phyloP scores from a whole-genome alignment of 1,140 invertebrate species.

The Euwallacea fornicatus region DNA sequence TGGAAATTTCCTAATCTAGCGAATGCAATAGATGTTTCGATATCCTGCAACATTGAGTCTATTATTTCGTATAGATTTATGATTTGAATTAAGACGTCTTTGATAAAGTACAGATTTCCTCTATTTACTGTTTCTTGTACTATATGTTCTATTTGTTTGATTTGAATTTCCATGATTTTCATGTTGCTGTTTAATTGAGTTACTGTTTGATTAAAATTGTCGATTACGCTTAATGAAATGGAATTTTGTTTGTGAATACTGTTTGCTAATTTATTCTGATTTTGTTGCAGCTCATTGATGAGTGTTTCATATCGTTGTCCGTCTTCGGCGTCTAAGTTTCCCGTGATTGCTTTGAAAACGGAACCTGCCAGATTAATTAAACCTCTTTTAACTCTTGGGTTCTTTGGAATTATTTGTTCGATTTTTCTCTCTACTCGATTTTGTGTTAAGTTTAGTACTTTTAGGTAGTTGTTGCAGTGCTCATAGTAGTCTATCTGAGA shows the following conservation, averaged over 20 bases:
- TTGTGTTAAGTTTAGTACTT: slow-evolving; percentile 8
- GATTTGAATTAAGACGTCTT: slow-evolving; percentile 18
- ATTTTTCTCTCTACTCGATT: slow-evolving; percentile 37
- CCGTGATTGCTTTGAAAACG: slow-evolving; percentile 43
- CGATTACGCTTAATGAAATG: slow-evolving; percentile 2
- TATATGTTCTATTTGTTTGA: neutral
- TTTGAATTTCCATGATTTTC: too few relatives aligned
- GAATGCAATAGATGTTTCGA: slow-evolving; percentile 12
- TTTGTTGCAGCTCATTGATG: slow-evolving; percentile 23
- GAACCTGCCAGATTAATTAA: slow-evolving; percentile 45
- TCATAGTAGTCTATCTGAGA: too few relatives aligned
- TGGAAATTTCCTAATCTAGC: slow-evolving; percentile 14
- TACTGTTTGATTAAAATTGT: slow-evolving; percentile 10
- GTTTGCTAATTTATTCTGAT: slow-evolving; percentile 14
- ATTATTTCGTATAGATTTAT: slow-evolving; percentile 20
- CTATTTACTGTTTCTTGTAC: neutral
- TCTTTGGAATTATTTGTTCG: slow-evolving; percentile 40
- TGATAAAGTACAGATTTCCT: neutral
- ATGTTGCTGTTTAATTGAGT: neutral
- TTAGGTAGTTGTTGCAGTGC: neutral
- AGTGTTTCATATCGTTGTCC: slow-evolving; percentile 41
- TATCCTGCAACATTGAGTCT: slow-evolving; percentile 9
- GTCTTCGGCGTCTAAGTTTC: slow-evolving; percentile 20
- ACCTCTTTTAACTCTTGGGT: slow-evolving; percentile 42
- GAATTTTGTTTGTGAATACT: slow-evolving; percentile 20